Conservation (phyloP, 2,797 vertebrate genomes). For the Spheniscus humboldti region DNA sequence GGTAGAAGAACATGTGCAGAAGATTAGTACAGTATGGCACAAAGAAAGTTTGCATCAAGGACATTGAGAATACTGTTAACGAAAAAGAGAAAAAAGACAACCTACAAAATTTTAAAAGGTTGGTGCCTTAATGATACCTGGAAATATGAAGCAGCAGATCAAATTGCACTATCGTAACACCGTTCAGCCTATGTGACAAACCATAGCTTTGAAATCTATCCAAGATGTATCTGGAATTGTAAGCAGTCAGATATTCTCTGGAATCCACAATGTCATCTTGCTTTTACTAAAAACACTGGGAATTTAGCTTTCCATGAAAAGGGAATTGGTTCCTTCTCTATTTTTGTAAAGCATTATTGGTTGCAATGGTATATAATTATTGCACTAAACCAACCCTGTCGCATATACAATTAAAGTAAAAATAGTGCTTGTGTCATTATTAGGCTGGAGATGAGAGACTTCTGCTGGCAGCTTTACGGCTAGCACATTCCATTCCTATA, state of each 20-base stretch:
- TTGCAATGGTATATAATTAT: background rate
- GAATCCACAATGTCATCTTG: background rate
- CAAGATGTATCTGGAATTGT: background rate
- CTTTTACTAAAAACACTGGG: background rate
- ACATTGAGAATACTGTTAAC: background rate
- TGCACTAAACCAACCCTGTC: background rate
- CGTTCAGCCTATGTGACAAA: background rate
- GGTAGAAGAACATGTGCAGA: background rate
- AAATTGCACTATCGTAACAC: background rate
- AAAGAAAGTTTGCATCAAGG: background rate
- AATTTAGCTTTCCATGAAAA: background rate
- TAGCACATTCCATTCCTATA: background rate
- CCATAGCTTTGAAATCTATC: background rate
- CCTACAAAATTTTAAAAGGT: background rate
- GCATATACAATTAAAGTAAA: slow-evolving; percentile 6
- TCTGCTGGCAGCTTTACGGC: background rate
- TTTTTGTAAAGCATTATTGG: background rate
- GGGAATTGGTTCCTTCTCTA: background rate
- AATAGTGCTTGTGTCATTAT: slow-evolving; percentile 13
- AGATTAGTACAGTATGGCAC: background rate
- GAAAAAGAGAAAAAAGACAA: background rate
- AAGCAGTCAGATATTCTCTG: background rate
- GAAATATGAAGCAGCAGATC: background rate
- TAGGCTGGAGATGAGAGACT: background rate
- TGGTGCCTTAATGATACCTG: background rate